Conservation (phyloP, 2,113 vertebrate genomes). For the Ramphastos sulfuratus region DNA sequence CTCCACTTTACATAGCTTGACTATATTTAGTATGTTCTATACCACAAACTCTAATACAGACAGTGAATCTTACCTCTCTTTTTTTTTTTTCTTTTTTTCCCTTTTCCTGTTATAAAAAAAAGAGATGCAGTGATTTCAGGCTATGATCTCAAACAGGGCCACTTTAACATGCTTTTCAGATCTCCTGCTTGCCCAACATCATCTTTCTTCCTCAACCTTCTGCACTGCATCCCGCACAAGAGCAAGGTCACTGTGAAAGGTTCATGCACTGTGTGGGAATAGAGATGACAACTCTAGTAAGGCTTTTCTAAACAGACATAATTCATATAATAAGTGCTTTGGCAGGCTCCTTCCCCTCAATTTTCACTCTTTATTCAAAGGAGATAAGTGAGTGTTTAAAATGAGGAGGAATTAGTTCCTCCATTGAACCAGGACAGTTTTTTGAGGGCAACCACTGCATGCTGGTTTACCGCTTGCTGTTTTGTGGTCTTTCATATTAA, state of each 20-base stretch:
- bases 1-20: conserved; percentile 26
- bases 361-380: neutral
- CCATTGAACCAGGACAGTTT: neutral
- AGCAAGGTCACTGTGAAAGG: neutral
- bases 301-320: neutral
- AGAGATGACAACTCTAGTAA: neutral
- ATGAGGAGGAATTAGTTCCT: neutral
- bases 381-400: neutral
- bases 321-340: neutral
- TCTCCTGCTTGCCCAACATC: neutral
- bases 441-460: neutral
- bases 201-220: neutral
- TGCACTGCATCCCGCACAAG: neutral
- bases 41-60: neutral
- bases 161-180: fast-evolving
- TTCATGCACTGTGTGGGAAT: neutral
- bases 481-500: neutral
- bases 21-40: conserved; percentile 50
- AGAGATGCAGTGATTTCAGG: neutral
- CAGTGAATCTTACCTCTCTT: neutral
- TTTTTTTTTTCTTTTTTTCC: neutral
- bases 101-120: neutral
- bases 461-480: neutral
- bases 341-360: neutral
- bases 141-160: neutral